These are phyloP conservation scores for Exephanes ischioxanthus DNA, from an alignment of 2,888 invertebrate species.

Conservation along the genomic window DNA sequence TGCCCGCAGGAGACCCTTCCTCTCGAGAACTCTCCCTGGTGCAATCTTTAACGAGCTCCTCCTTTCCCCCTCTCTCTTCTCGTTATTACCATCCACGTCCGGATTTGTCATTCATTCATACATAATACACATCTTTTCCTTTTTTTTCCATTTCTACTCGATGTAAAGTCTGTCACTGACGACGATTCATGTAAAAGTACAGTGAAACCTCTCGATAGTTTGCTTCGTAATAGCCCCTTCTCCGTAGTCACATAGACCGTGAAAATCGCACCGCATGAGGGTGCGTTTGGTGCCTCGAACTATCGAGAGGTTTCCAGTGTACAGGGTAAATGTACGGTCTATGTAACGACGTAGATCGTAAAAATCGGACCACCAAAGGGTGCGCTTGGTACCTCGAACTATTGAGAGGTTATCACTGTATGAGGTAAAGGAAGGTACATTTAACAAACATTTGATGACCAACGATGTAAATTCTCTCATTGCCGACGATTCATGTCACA, in stretches of 20 bases:
- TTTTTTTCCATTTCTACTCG: background rate
- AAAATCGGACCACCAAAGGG: too few species aligned
- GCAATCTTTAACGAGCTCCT: slow-evolving; percentile 45
- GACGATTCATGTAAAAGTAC: background rate
- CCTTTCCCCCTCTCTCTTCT: slow-evolving; percentile 15
- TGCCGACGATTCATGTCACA: background rate
- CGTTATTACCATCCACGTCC: background rate
- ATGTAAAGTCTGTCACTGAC: background rate
- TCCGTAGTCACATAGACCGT: too few species aligned
- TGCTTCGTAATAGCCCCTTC: background rate
- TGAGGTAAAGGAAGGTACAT: too few species aligned
- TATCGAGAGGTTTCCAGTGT: too few species aligned
- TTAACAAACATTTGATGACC: too few species aligned
- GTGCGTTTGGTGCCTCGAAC: too few species aligned
- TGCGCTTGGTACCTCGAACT: too few species aligned
- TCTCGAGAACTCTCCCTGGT: slow-evolving; percentile 10
- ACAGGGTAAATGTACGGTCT: too few species aligned
- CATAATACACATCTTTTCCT: slow-evolving; percentile 25
- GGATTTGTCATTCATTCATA: slow-evolving; percentile 48
- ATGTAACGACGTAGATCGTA: too few species aligned
- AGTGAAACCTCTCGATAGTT: background rate
- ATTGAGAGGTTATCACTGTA: too few species aligned
- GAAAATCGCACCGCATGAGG: too few species aligned
- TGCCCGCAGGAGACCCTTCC: slow-evolving; percentile 31
- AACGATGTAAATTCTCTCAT: background rate